Evolutionary conservation across 2,113 vertebrate species (phyloP).

Genomic region (Pimephales promelas): DNA sequence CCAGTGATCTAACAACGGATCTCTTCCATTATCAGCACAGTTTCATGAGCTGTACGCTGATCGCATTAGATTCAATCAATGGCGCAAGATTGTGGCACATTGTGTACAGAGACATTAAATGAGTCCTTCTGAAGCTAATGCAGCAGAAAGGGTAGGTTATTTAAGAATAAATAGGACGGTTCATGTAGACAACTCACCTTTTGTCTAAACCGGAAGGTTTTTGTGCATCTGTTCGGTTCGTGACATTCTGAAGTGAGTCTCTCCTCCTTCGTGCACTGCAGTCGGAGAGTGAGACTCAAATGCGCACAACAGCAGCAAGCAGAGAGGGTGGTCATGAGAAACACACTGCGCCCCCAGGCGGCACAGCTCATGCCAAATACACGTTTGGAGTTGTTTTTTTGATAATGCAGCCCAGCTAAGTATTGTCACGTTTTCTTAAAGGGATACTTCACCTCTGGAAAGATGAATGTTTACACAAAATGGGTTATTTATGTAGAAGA

Average conservation of each 20-base stretch:
- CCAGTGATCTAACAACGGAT: background rate
- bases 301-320: background rate
- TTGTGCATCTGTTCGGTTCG: background rate
- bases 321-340: no score
- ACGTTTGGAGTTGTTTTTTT: background rate
- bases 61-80: conserved; percentile 22
- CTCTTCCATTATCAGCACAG: background rate
- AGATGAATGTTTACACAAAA: no score
- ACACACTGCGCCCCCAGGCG: conserved; percentile 15
- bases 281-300: background rate
- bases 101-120: background rate
- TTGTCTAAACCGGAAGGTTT: conserved; percentile 17
- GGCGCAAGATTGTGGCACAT: background rate
- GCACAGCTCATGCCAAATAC: background rate
- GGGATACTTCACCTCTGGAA: no score
- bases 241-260: conserved; percentile 2
- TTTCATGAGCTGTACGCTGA: background rate
- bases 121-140: background rate
- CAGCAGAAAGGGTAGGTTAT: background rate
- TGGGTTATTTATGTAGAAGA: no score
- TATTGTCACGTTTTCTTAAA: background rate
- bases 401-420: background rate
- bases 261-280: background rate
- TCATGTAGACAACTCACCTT: background rate
- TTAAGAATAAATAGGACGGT: no score